These are phyloP conservation scores for Mobula hypostoma DNA, from an alignment of 2,113 vertebrate genomes.

Conservation along the genomic window DNA sequence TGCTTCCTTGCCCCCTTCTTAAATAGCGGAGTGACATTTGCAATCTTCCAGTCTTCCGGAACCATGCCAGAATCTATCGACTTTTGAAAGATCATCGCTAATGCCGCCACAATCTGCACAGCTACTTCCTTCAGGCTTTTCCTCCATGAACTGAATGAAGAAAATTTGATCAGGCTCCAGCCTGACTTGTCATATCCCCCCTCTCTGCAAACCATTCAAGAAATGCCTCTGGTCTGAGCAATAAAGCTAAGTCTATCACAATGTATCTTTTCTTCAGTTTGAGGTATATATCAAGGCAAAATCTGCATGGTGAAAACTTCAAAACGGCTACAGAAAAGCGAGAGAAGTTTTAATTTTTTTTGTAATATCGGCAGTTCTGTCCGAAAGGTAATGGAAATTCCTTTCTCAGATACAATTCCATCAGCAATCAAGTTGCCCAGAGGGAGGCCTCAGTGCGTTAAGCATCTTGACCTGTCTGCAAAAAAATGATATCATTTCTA, in stretches of 20 bases:
- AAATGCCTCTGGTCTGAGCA: neutral
- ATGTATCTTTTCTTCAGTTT: neutral
- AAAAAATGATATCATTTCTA: neutral
- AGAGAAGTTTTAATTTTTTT: neutral
- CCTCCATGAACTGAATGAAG: neutral
- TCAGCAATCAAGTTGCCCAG: neutral
- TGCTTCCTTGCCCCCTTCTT: too few relatives aligned
- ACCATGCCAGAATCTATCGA: too few relatives aligned
- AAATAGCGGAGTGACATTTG: too few relatives aligned
- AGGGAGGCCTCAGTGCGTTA: neutral
- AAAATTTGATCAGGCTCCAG: neutral
- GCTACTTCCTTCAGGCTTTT: too few relatives aligned
- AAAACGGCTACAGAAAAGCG: neutral
- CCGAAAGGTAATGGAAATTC: slow-evolving; percentile 20
- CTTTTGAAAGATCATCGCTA: too few relatives aligned
- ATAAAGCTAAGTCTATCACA: neutral
- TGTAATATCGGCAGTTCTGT: too few relatives aligned
- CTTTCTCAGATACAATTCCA: neutral
- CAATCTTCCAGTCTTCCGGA: too few relatives aligned
- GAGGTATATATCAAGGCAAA: neutral
- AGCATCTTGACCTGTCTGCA: neutral
- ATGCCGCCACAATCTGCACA: too few relatives aligned
- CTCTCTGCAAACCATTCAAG: neutral
- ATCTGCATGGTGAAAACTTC: neutral
- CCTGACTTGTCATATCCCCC: neutral